Evolutionary conservation across 2,113 vertebrate species (phyloP).

Genomic region (Xiphias gladius): DNA sequence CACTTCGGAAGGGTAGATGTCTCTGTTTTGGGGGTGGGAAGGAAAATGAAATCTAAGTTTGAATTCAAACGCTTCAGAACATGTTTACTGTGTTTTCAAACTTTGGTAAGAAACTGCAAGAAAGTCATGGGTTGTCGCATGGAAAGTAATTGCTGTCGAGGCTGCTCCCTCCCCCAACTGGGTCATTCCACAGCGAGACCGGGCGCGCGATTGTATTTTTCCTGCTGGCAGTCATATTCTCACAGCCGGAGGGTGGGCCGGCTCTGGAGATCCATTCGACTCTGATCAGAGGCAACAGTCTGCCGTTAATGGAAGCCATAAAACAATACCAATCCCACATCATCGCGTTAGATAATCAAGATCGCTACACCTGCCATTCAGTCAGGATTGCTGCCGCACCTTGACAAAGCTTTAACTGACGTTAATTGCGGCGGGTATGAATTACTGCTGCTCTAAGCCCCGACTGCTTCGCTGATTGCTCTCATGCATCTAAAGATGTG

Average conservation of each 20-base stretch:
- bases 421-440: constrained; percentile 48
- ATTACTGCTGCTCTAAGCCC: constrained; percentile 23
- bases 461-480: constrained; percentile 46
- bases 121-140: background rate
- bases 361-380: constrained; percentile 35
- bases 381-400: constrained; percentile 25
- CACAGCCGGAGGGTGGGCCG: constrained; percentile 45
- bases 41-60: background rate
- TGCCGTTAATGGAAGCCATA: constrained; percentile 66
- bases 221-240: constrained; percentile 57
- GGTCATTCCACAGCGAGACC: constrained; percentile 38
- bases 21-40: constrained; percentile 4
- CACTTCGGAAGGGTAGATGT: constrained; percentile 12
- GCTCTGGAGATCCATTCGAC: constrained; percentile 65
- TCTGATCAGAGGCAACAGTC: constrained; percentile 58
- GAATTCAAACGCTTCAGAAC: background rate
- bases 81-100: constrained; percentile 5
- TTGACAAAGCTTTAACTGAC: constrained; percentile 26
- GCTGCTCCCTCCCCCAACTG: constrained; percentile 35
- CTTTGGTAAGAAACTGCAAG: constrained; percentile 27
- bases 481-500: constrained; percentile 43
- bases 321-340: constrained; percentile 63
- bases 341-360: constrained; percentile 38
- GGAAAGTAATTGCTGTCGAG: constrained; percentile 45
- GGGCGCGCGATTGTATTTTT: constrained; percentile 36